Base-by-base conservation (phyloP, 2,888 invertebrate species). In the Gastracanthus pulcherrimus region DNA sequence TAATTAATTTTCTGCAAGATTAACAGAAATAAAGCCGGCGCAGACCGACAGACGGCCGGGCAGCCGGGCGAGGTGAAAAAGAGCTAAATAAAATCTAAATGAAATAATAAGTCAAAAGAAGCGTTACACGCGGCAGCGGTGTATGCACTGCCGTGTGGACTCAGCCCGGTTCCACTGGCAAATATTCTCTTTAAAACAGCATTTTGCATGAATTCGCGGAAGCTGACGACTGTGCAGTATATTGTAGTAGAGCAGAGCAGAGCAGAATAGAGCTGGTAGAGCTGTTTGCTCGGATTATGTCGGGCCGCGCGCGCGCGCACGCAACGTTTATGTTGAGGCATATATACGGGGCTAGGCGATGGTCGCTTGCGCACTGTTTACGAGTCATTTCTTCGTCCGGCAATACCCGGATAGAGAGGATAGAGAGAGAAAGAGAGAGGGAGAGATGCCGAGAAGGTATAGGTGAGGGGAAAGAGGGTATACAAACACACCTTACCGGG, bases 251-350 rank as follows among this genome's bases (percentile, higher is more conserved):
- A n/a, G n/a, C n/a, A n/a, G n/a, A n/a, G n/a, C n/a, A n/a, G n/a
- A n/a, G n/a, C n/a, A n/a, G n/a, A n/a, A n/a, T n/a, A 13, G 60
- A n/a, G 29, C 26, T 16, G 26, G 31, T 58, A 11, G 60, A 6
- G 66, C 26, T 41, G 41, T 41, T 66, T 19, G 66, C 66, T 41
- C 41, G 66, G 19, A 66, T 66, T 66, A 66, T 41, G 34, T 66
- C 31, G 26, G 19, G 38, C 23, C 3, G 11, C 23, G 55, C 23
- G 19, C 26, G 26, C 62, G 41, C 13, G 9, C 16, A 31, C 38
- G 38, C 31, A 34, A 13, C n/a, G 31, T 75, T 64, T 75, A 64
- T 19, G 45, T 45, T 4, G 34, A 13, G 58, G 29, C 60, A 29
- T 55, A 58, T 71, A 71, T 9, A 29, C 19, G 0, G 31, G n/a